phyloP scores from a whole-genome alignment of 2,797 vertebrate genomes.

The Rhinatrema bivittatum region DNA sequence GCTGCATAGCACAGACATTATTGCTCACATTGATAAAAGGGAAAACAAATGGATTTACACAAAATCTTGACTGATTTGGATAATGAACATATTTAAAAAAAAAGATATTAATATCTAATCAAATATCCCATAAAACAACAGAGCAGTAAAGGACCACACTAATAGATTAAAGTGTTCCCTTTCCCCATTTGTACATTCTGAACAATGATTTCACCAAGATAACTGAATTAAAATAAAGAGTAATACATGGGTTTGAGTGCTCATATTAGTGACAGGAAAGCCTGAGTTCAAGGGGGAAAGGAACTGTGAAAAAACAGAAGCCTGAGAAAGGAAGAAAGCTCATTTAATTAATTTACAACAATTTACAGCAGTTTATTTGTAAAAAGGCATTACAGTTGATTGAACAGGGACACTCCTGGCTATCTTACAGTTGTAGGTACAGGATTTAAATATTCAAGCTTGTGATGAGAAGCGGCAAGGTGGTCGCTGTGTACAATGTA shows the following conservation, averaged over 20 bases:
- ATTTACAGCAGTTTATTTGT: constrained; percentile 83
- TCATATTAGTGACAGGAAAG: constrained; percentile 73
- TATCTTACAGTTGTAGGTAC: constrained; percentile 83
- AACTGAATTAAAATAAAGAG: constrained; percentile 65
- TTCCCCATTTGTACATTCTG: constrained; percentile 82
- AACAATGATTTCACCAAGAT: constrained; percentile 66
- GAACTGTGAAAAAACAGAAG: constrained; percentile 81
- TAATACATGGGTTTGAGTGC: constrained; percentile 53
- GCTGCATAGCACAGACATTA: constrained; percentile 97
- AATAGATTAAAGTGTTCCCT: constrained; percentile 63
- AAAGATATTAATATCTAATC: constrained; percentile 37
- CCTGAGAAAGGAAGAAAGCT: constrained; percentile 77
- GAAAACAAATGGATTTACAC: constrained; percentile 57
- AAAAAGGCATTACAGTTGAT: constrained; percentile 75
- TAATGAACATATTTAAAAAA: constrained; percentile 43
- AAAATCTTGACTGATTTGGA: constrained; percentile 49
- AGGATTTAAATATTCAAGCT: constrained; percentile 98
- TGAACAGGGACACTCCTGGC: constrained; percentile 66
- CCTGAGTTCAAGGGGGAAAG: constrained; percentile 90
- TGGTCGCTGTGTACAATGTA: constrained; percentile 82
- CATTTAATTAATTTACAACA: constrained; percentile 93
- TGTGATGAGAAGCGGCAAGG: constrained; percentile 77
- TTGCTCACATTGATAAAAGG: constrained; percentile 78
- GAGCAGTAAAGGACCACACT: constrained; percentile 49
- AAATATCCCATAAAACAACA: constrained; percentile 46